Percentiles rank a stretch among this genome's conserved stretches.
Conservation (phyloP, 2,113 vertebrate species). For the Rallus limicola region DNA sequence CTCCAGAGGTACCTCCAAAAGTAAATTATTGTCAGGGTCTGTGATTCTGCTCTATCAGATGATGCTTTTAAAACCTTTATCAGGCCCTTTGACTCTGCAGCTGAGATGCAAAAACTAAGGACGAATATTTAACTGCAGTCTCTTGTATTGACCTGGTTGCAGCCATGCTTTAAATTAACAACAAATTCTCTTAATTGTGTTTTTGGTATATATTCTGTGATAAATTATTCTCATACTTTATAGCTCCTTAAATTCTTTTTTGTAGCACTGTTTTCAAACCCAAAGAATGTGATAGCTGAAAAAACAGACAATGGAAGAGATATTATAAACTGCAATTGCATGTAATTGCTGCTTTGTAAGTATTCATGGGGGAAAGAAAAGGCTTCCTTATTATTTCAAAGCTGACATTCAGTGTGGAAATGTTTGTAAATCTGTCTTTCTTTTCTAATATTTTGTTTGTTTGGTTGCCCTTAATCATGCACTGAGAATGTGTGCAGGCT, state of each 20-base stretch:
- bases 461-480: not conserved
- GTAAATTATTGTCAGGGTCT: not conserved
- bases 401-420: not conserved
- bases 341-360: constrained; percentile 17
- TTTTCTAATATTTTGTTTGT: not conserved
- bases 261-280: not conserved
- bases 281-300: not conserved
- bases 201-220: not conserved
- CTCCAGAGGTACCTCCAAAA: not conserved
- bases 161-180: not conserved
- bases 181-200: not conserved
- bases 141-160: not conserved
- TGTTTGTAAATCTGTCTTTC: not conserved
- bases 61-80: not conserved
- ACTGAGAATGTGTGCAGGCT: not conserved
- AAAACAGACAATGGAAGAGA: not conserved
- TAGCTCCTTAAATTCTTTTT: not conserved
- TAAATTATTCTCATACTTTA: not conserved
- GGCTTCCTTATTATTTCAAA: not conserved
- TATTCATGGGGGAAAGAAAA: not conserved
- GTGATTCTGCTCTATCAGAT: not conserved
- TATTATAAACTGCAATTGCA: not conserved
- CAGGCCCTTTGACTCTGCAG: not conserved
- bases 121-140: not conserved
- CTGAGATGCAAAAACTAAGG: not conserved